phyloP scores from a whole-genome alignment of 2,888 invertebrate genomes.

The Perizoma affinitatum region DNA sequence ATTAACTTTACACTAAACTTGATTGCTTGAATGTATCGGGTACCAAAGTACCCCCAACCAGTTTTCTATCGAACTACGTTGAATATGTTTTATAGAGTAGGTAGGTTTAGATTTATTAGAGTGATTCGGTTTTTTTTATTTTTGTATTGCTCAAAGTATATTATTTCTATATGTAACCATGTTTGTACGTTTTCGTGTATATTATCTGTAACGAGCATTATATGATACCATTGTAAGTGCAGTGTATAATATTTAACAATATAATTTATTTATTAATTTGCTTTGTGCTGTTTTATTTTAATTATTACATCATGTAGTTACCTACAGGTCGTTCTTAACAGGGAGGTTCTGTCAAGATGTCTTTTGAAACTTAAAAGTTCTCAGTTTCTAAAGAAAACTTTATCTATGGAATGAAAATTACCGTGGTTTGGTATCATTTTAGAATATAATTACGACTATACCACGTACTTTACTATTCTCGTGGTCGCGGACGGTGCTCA shows the following conservation, averaged over 20 bases:
- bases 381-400: too few species aligned
- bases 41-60: constrained; percentile 45
- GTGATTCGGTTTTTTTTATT: constrained; percentile 80
- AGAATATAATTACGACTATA: too few species aligned
- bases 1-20: constrained; percentile 39
- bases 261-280: constrained; percentile 85
- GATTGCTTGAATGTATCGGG: constrained; percentile 42
- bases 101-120: constrained; percentile 63
- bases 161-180: constrained; percentile 69
- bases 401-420: too few species aligned
- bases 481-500: too few species aligned
- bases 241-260: constrained; percentile 82
- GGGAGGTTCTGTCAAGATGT: too few species aligned
- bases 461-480: too few species aligned
- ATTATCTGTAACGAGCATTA: constrained; percentile 76
- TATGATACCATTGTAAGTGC: constrained; percentile 75
- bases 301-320: too few species aligned
- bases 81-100: constrained; percentile 55
- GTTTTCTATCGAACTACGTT: constrained; percentile 31
- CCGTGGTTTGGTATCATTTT: too few species aligned
- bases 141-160: constrained; percentile 82
- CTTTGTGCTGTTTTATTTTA: constrained; percentile 57
- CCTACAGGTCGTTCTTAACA: too few species aligned
- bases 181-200: constrained; percentile 78
- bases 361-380: too few species aligned